A percentile compares a stretch with the other conserved stretches of the same genome.
These are phyloP conservation scores for Dascyllus trimaculatus DNA, from an alignment of 2,113 vertebrate species.

Conservation along the genomic window DNA sequence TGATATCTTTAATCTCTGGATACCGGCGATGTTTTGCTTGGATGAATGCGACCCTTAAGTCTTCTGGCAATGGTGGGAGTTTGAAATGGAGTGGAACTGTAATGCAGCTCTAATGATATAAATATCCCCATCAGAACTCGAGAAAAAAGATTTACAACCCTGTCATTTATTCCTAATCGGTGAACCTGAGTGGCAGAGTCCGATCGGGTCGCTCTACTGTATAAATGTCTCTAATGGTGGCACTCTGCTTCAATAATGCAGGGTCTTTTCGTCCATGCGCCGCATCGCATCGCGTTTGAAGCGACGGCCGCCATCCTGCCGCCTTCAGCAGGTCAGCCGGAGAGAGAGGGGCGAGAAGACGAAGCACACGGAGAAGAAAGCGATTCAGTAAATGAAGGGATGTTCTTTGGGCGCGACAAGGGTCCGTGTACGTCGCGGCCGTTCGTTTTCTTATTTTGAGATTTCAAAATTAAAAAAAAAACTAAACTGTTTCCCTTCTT, in stretches of 20 bases:
- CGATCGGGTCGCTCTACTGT: constrained; percentile 68
- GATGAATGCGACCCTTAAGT: constrained; percentile 54
- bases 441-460: no score
- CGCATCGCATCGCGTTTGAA: constrained; percentile 56
- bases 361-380: constrained; percentile 2
- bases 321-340: constrained; percentile 31
- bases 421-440: no score
- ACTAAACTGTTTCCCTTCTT: no score
- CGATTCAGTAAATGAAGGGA: no score
- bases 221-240: constrained; percentile 77
- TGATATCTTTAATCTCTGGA: constrained; percentile 49
- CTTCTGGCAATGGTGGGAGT: constrained; percentile 34
- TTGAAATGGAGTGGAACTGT: constrained; percentile 35
- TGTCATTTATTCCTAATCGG: constrained; percentile 26
- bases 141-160: constrained; percentile 22
- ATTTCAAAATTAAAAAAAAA: no score
- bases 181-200: constrained; percentile 5
- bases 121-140: constrained; percentile 29
- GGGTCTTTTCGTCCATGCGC: constrained; percentile 37
- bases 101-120: constrained; percentile 34
- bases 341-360: constrained; percentile 1
- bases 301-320: no score
- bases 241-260: constrained; percentile 79
- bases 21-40: constrained; percentile 57
- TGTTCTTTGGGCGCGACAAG: no score